Conservation (phyloP, 2,113 vertebrate genomes). For the Struthio camelus region DNA sequence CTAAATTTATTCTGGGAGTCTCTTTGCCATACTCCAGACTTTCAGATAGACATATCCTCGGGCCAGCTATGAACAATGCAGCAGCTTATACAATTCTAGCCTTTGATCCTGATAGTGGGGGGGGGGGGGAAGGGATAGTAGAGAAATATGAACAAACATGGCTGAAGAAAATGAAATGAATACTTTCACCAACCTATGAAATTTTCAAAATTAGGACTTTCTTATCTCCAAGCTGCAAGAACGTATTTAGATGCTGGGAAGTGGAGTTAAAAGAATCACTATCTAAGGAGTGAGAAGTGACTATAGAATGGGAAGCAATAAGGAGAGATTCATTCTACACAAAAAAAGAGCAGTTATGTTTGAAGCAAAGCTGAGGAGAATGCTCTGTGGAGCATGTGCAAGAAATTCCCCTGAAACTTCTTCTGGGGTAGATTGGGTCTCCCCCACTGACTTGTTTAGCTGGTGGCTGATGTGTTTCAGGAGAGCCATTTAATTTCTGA, state of each 20-base stretch:
- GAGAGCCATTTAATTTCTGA: slow-evolving; percentile 63
- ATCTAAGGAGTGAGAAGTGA: neutral
- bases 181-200: neutral
- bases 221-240: neutral
- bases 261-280: neutral
- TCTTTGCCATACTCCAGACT: neutral
- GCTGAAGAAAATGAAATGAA: neutral
- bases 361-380: neutral
- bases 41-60: neutral
- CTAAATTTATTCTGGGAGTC: neutral
- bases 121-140: neutral
- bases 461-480: slow-evolving; percentile 44
- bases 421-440: neutral
- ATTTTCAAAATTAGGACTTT: neutral
- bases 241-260: neutral
- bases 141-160: neutral
- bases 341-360: neutral
- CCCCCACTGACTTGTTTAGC: neutral
- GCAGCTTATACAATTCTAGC: neutral
- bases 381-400: neutral
- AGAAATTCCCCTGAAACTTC: neutral
- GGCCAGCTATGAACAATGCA: neutral
- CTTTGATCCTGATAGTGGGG: neutral
- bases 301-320: neutral
- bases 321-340: neutral